A percentile compares a stretch with the other conserved stretches of the same genome.
These are phyloP conservation scores for Cerastis rubricosa DNA, from an alignment of 2,888 invertebrate species.

Conservation along the genomic window DNA sequence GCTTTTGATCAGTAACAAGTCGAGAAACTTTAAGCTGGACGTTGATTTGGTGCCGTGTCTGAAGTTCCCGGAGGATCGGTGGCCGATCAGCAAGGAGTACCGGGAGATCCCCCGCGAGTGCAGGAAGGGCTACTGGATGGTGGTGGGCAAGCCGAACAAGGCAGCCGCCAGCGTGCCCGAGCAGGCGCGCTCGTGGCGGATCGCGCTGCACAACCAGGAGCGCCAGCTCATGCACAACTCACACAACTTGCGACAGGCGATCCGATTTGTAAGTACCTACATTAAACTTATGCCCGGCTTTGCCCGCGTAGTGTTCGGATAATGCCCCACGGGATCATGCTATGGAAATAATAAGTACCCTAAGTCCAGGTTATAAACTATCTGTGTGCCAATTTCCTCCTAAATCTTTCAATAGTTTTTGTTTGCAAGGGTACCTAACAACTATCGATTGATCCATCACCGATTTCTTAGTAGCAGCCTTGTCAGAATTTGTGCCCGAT, in stretches of 20 bases:
- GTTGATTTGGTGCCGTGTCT: slow-evolving; percentile 90
- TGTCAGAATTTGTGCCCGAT: background rate
- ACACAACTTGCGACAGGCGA: slow-evolving; percentile 80
- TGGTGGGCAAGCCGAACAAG: slow-evolving; percentile 83
- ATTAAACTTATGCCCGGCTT: background rate
- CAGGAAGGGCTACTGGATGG: slow-evolving; percentile 82
- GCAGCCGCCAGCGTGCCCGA: slow-evolving; percentile 60
- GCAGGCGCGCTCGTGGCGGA: slow-evolving; percentile 85
- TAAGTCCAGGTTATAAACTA: background rate
- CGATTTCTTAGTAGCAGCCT: background rate
- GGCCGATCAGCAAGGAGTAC: slow-evolving; percentile 77
- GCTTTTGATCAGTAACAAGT: slow-evolving; percentile 77
- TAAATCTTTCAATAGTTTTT: too few relatives aligned
- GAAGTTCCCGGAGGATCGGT: slow-evolving; percentile 83
- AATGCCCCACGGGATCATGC: background rate
- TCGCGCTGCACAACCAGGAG: slow-evolving; percentile 90
- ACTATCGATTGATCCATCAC: background rate
- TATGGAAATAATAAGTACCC: background rate
- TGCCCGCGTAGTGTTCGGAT: background rate
- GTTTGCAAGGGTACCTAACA: too few relatives aligned
- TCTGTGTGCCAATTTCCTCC: too few relatives aligned
- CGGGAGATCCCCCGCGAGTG: slow-evolving; percentile 73
- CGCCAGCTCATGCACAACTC: slow-evolving; percentile 82
- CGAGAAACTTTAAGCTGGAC: slow-evolving; percentile 78
- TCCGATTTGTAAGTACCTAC: slow-evolving; percentile 81